Conservation (phyloP, 2,888 invertebrate genomes). For the Andricus curvator region DNA sequence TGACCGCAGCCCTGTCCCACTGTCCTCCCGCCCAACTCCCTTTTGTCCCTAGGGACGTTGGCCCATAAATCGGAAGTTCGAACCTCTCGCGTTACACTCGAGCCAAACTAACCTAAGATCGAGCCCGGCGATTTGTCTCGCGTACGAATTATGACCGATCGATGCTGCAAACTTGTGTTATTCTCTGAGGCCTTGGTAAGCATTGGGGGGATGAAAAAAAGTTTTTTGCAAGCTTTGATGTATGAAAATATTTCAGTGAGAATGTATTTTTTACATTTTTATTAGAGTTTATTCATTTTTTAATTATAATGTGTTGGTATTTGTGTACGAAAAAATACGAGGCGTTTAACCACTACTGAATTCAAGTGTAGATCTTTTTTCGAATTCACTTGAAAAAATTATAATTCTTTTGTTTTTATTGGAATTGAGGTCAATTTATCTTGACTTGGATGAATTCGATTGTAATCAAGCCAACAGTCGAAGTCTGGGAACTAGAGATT, state of each 20-base stretch:
- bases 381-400: too few species aligned
- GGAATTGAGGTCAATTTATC: too few species aligned
- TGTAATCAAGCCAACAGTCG: too few species aligned
- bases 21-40: slow-evolving; percentile 32
- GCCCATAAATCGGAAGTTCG: slow-evolving; percentile 77
- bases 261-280: not conserved
- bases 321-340: too few species aligned
- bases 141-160: slow-evolving; percentile 63
- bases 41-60: slow-evolving; percentile 68
- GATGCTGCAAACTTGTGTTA: slow-evolving; percentile 47
- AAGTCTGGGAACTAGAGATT: too few species aligned
- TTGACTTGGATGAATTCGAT: too few species aligned
- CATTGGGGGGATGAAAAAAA: not conserved
- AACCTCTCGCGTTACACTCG: slow-evolving; percentile 60
- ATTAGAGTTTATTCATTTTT: too few species aligned
- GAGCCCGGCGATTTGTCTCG: slow-evolving; percentile 67
- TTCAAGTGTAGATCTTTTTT: too few species aligned
- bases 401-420: too few species aligned
- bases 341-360: too few species aligned
- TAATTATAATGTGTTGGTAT: too few species aligned
- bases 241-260: not conserved
- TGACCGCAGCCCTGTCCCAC: slow-evolving; percentile 67
- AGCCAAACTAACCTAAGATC: slow-evolving; percentile 67
- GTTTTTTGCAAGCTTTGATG: slow-evolving; percentile 10
- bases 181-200: slow-evolving; percentile 20